Evolutionary conservation across 2,113 vertebrate genomes (phyloP), one percentile per base, ranked within the genome.

Genomic region (Mormyrus lacerda): DNA sequence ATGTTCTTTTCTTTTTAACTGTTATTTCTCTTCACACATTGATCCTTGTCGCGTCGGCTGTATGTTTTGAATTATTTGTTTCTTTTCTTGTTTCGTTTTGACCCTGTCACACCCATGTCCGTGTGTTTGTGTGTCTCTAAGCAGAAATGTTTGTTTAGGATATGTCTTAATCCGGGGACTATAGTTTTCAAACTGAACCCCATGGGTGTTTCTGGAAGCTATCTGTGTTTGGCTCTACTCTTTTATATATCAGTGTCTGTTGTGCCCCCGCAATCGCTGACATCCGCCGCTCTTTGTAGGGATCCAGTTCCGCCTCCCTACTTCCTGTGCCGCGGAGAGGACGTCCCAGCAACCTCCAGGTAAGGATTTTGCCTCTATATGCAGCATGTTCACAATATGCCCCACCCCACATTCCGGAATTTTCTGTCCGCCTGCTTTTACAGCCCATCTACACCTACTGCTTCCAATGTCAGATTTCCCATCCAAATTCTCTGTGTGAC

Each of bases 231-330:
- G 87, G 15, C 8, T 87, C 17, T 21, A 44, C 21, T 17, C 47
- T 58, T 47, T 61, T 39, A 8, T 35, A 39, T n/a, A 39, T 21
- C 9, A 15, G 87, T 44, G 15, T 27, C 17, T 65, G 21, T 27
- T 5, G 82, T 47, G 39, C 44, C 42, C 44, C 82, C 87, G 35
- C 88, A 90, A 93, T 94, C 93, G 90, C 94, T 93, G 89, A 85
- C 93, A 89, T 92, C 92, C 89, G 93, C 90, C 90, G 17, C 93
- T 94, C 90, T 88, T 94, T 95, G 88, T 94, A 96, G 95, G 95
- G 88, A 95, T 96, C 94, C 95, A 95, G 95, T 96, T 95, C 92
- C 94, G 94, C 91, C 95, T 96, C 85, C 95, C 95, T 82, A 95
- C 94, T 58, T 93, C 93, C 90, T 94, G 93, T 93, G 95, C 92